Conservation (phyloP, 2,888 invertebrate genomes). For the Drosophila multiciliata region DNA sequence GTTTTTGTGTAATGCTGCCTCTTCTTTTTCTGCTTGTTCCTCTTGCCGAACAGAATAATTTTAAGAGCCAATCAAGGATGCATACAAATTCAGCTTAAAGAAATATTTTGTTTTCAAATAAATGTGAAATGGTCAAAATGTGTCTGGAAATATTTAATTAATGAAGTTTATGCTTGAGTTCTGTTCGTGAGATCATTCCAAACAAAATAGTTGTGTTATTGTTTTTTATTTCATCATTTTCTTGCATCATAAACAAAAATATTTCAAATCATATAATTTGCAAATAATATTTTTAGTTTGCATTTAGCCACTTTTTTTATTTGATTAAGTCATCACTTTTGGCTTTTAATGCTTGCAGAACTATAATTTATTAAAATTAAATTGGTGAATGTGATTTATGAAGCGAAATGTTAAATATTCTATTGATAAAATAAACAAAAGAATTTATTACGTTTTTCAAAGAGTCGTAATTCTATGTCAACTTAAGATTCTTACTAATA, state of each 20-base stretch:
- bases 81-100: constrained; percentile 1
- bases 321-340: not conserved
- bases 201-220: not conserved
- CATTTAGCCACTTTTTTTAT: not conserved
- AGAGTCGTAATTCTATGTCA: not conserved
- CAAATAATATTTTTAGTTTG: not conserved
- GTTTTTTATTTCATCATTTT: not conserved
- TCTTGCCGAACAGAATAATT: constrained; percentile 7
- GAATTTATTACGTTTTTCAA: not conserved
- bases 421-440: not conserved
- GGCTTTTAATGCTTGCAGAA: not conserved
- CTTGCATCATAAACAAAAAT: not conserved
- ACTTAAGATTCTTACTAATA: not conserved
- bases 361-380: not conserved
- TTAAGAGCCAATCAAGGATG: constrained; percentile 1
- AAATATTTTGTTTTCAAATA: not conserved
- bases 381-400: not conserved
- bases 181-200: not conserved
- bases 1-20: constrained; percentile 21
- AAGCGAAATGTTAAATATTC: not conserved
- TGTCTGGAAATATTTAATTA: constrained; percentile 12
- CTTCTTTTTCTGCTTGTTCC: not conserved
- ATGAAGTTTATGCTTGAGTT: constrained; percentile 9
- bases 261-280: not conserved
- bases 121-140: constrained; percentile 1